These are phyloP conservation scores for Corticium candelabrum DNA, from an alignment of 37 sponge, comb jelly and placozoan species.

Conservation along the genomic window DNA sequence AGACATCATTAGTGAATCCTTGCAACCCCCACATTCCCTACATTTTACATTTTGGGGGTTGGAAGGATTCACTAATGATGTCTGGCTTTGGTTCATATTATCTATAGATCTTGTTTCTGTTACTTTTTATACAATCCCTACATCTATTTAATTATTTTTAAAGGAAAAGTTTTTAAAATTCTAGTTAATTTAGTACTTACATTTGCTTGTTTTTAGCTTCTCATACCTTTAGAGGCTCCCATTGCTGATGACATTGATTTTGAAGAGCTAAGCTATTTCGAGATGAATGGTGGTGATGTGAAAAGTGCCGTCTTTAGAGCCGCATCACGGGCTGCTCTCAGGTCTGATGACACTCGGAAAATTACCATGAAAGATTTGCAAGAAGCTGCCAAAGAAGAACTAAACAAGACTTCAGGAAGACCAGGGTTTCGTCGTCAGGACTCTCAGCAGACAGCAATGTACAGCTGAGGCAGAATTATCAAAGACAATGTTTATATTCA, in stretches of 20 bases:
- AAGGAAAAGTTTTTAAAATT: too few relatives aligned
- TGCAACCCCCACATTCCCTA: too few relatives aligned
- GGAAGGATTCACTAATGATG: too few relatives aligned
- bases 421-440: conserved; percentile 2
- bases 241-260: conserved; percentile 50
- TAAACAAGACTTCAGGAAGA: conserved; percentile 38
- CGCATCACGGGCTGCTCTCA: conserved; percentile 61
- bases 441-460: background rate
- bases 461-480: background rate
- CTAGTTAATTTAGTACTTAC: too few relatives aligned
- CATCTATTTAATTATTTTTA: too few relatives aligned
- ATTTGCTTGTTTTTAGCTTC: conserved; percentile 20
- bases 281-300: conserved; percentile 71
- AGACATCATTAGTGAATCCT: too few relatives aligned
- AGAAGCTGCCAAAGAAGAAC: conserved; percentile 56
- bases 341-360: conserved; percentile 19
- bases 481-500: too few relatives aligned
- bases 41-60: too few relatives aligned
- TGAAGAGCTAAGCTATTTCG: conserved; percentile 34
- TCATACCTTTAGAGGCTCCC: conserved; percentile 64
- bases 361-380: conserved; percentile 45
- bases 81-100: too few relatives aligned
- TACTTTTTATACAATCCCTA: too few relatives aligned
- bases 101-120: too few relatives aligned
- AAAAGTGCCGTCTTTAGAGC: conserved; percentile 61